Evolutionary conservation across 1,140 invertebrate species (phyloP).

Genomic region (Bradynema listronoti): DNA sequence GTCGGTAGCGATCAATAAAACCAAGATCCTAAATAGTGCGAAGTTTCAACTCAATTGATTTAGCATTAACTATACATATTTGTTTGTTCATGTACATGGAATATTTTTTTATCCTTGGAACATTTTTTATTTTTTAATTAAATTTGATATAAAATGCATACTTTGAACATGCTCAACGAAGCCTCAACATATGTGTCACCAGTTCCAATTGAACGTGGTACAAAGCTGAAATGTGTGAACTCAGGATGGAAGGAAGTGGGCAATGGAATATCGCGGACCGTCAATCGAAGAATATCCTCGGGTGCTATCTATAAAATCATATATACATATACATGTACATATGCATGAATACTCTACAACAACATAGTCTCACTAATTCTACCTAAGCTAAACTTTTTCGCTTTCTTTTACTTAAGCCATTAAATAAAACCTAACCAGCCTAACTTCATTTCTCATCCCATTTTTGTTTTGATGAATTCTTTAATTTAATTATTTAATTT

Average conservation of each 20-base stretch:
- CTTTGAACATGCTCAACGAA: constrained; percentile 57
- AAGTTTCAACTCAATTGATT: neutral
- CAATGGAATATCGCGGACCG: constrained; percentile 56
- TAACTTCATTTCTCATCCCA: no score
- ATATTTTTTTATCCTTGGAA: no score
- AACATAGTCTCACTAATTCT: no score
- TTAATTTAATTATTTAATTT: no score
- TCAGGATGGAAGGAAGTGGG: constrained; percentile 54
- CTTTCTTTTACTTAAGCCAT: no score
- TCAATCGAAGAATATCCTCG: constrained; percentile 60
- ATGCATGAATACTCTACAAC: no score
- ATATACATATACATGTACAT: no score
- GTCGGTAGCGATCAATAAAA: constrained; percentile 66
- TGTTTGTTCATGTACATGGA: constrained; percentile 1
- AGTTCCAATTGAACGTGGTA: constrained; percentile 60
- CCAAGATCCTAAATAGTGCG: constrained; percentile 65
- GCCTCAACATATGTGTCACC: constrained; percentile 56
- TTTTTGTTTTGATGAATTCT: no score
- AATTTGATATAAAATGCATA: constrained; percentile 61
- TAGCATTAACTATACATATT: neutral
- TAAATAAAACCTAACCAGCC: no score
- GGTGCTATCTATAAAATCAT: constrained; percentile 59
- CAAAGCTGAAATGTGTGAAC: constrained; percentile 59
- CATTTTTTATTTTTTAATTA: no score
- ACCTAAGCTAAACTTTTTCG: no score